Conservation (phyloP, 1,140 invertebrate species). For the Drosophila seguyi region DNA sequence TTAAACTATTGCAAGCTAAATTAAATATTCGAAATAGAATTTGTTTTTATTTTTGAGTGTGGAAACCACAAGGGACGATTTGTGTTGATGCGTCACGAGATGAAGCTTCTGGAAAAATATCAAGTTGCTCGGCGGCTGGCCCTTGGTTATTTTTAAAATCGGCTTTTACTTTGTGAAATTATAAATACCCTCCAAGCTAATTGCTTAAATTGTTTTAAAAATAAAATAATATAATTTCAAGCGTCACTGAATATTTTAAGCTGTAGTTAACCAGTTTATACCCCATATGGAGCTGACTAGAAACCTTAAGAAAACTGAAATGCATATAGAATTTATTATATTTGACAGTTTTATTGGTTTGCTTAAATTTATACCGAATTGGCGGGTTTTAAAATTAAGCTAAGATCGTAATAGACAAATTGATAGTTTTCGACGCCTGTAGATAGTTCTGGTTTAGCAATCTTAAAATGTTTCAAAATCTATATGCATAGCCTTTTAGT, state of each 20-base stretch:
- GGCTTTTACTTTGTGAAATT: not conserved
- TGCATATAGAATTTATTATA: conserved; percentile 16
- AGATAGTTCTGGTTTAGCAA: not conserved
- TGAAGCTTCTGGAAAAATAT: conserved; percentile 1
- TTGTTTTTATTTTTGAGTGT: conserved; percentile 1
- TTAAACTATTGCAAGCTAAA: conserved; percentile 1
- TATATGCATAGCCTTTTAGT: not conserved
- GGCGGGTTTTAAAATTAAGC: not conserved
- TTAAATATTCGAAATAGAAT: not conserved
- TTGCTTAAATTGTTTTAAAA: not conserved
- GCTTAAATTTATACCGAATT: conserved; percentile 9
- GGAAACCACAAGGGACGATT: conserved; percentile 26
- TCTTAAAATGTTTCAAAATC: not conserved
- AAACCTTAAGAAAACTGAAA: conserved; percentile 21
- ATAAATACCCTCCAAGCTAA: conserved; percentile 4
- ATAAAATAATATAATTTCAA: not conserved
- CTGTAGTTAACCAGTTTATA: conserved; percentile 17
- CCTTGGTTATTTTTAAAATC: not conserved
- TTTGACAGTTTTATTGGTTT: conserved; percentile 22
- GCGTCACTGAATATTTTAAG: conserved; percentile 3
- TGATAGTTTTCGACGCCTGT: conserved; percentile 4
- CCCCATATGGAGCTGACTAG: conserved; percentile 14
- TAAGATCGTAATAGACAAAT: not conserved
- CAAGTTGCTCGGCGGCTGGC: not conserved
- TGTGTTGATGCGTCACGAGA: conserved; percentile 13